Evolutionary conservation across 2,797 vertebrate genomes (phyloP).

Genomic region (Lepus oiostolus): DNA sequence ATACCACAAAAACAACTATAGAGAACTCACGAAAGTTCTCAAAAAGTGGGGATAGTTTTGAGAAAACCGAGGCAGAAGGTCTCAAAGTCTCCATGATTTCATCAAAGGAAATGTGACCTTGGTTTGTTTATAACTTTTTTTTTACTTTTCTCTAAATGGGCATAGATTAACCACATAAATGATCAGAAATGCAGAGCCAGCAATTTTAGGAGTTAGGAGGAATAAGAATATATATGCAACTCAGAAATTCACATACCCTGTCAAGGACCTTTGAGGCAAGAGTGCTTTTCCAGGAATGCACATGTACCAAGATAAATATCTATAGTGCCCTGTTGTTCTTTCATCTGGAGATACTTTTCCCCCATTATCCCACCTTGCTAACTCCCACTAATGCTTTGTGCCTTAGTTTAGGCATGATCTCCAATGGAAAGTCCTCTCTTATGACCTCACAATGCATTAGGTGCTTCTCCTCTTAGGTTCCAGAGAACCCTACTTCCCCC

Average conservation of each 20-base stretch:
- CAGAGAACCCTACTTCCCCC: not conserved
- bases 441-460: not conserved
- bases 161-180: not conserved
- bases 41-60: not conserved
- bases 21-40: not conserved
- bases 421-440: not conserved
- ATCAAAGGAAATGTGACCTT: not conserved
- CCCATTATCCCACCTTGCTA: not conserved
- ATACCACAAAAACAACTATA: not conserved
- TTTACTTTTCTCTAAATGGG: not conserved
- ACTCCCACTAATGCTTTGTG: not conserved
- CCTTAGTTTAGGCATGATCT: slow-evolving; percentile 3
- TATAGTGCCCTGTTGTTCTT: not conserved
- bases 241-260: not conserved
- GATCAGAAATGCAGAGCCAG: not conserved
- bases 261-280: not conserved
- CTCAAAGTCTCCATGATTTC: slow-evolving; percentile 1
- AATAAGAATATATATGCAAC: not conserved
- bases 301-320: not conserved
- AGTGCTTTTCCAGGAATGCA: not conserved
- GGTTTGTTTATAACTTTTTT: not conserved
- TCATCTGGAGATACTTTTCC: slow-evolving; percentile 45
- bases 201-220: not conserved
- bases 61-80: not conserved
- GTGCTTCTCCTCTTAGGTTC: not conserved